A percentile compares a stretch with the other conserved stretches of the same genome.
Evolutionary conservation across 1,140 invertebrate species (phyloP).

Genomic region (Aphaenogaster ashmeadi): DNA sequence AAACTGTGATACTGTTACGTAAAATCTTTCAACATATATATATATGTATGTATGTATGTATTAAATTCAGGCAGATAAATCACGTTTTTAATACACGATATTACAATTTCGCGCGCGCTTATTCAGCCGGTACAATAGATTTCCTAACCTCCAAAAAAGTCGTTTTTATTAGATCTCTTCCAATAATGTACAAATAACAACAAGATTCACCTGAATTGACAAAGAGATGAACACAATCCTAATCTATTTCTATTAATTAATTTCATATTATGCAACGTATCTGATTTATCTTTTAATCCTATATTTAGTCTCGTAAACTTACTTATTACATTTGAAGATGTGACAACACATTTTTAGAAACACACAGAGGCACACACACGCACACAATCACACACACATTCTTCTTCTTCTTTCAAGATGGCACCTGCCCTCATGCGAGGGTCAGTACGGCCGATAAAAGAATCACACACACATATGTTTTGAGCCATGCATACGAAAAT

Average conservation of each 20-base stretch:
- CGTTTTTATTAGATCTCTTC: background rate
- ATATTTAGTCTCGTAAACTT: background rate
- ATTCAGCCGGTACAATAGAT: background rate
- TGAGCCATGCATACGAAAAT: background rate
- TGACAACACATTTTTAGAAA: background rate
- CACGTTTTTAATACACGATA: background rate
- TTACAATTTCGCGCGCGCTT: constrained; percentile 1
- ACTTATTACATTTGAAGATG: background rate
- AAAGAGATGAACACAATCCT: background rate
- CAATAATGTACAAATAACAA: background rate
- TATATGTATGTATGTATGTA: background rate
- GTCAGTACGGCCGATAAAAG: too few relatives aligned
- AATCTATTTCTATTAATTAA: background rate
- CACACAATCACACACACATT: background rate
- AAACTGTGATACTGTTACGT: background rate
- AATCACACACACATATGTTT: background rate
- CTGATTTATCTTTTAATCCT: background rate
- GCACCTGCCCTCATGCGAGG: too few relatives aligned
- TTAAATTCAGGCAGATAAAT: background rate
- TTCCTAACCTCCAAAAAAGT: background rate
- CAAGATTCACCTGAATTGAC: background rate
- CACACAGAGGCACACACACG: too few relatives aligned
- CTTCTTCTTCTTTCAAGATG: too few relatives aligned
- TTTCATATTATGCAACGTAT: background rate
- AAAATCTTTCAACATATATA: background rate